Evolutionary conservation across 2,797 vertebrate species (phyloP).

Genomic region (Pangasius djambal): DNA sequence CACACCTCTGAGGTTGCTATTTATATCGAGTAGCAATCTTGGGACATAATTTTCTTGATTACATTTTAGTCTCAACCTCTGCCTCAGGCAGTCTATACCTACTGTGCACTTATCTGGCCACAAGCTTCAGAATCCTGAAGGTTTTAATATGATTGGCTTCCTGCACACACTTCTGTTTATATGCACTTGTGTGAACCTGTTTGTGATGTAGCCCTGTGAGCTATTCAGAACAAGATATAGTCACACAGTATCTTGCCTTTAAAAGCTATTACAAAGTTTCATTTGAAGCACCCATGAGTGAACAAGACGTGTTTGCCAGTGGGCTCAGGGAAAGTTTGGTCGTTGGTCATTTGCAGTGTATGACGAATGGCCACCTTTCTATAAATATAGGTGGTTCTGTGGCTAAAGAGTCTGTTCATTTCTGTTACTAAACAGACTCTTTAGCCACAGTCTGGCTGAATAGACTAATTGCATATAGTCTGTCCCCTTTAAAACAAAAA

Average conservation of each 20-base stretch:
- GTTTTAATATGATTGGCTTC: constrained; percentile 2
- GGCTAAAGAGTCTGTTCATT: too few species aligned
- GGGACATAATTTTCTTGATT: not conserved
- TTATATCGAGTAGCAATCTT: not conserved
- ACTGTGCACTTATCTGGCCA: not conserved
- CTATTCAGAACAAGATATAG: constrained; percentile 5
- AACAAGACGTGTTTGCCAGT: constrained; percentile 8
- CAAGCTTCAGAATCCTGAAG: constrained; percentile 21
- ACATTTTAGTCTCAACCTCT: not conserved
- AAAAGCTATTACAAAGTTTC: constrained; percentile 1
- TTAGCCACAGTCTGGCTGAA: not conserved
- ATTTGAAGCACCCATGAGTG: not conserved
- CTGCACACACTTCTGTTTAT: not conserved
- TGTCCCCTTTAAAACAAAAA: not conserved
- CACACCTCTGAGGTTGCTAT: too few species aligned
- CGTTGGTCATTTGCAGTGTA: not conserved
- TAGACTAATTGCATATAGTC: not conserved
- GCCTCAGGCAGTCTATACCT: not conserved
- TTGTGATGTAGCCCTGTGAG: not conserved
- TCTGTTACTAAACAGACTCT: not conserved
- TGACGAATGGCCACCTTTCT: not conserved
- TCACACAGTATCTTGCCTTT: not conserved
- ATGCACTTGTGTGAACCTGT: not conserved
- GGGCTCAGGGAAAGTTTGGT: not conserved
- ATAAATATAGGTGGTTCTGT: not conserved